Percentiles rank a stretch among this genome's conserved stretches.
These are phyloP conservation scores for Drosophila cardini DNA, from an alignment of 1,140 invertebrate genomes.

Conservation along the genomic window DNA sequence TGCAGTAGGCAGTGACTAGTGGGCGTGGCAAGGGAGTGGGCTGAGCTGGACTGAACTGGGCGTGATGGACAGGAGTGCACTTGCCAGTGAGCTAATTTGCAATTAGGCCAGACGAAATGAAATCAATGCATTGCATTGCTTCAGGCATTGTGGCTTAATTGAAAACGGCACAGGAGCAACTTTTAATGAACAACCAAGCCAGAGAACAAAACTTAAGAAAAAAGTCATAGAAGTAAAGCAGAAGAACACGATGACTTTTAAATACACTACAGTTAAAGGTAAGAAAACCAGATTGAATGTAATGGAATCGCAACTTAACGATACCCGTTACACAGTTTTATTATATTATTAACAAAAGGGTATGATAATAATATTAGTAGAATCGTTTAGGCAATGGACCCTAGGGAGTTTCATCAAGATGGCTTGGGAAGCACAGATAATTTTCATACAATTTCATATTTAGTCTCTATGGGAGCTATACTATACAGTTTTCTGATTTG, in stretches of 20 bases:
- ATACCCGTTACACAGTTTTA: too few relatives aligned
- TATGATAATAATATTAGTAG: too few relatives aligned
- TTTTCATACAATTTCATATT: too few relatives aligned
- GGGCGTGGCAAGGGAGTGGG: not conserved
- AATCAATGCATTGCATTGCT: constrained; percentile 73
- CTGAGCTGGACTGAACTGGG: not conserved
- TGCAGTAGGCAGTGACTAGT: not conserved
- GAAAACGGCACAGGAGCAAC: constrained; percentile 71
- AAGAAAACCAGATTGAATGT: too few relatives aligned
- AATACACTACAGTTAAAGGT: not conserved
- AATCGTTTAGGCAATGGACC: too few relatives aligned
- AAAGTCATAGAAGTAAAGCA: not conserved
- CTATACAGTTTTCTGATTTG: too few relatives aligned
- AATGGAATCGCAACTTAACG: too few relatives aligned
- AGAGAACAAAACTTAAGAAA: constrained; percentile 29
- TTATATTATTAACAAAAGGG: too few relatives aligned
- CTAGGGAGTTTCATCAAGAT: too few relatives aligned
- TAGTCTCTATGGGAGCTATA: too few relatives aligned
- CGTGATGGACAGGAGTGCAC: constrained; percentile 3
- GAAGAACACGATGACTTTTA: not conserved
- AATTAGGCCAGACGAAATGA: constrained; percentile 68
- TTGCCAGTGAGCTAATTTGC: constrained; percentile 65
- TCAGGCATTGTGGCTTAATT: constrained; percentile 63
- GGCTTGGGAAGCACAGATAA: too few relatives aligned
- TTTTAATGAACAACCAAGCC: constrained; percentile 67